These are phyloP conservation scores for Lerema accius DNA, from an alignment of 1,140 invertebrate genomes.

Conservation along the genomic window DNA sequence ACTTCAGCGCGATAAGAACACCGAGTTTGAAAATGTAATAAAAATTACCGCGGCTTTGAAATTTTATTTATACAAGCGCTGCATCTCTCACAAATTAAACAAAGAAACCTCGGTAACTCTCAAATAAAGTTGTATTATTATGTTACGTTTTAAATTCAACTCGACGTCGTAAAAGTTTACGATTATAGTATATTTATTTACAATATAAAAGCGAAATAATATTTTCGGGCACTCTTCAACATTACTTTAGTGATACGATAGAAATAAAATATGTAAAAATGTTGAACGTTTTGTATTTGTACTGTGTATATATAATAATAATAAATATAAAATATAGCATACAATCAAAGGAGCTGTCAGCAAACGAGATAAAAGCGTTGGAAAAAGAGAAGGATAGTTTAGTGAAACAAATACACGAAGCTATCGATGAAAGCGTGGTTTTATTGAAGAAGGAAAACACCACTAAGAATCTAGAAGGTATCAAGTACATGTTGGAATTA, in stretches of 20 bases:
- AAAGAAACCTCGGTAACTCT: neutral
- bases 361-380: constrained; percentile 39
- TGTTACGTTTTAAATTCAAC: neutral
- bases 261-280: neutral
- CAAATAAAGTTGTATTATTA: neutral
- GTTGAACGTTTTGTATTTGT: neutral
- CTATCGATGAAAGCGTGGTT: constrained; percentile 53
- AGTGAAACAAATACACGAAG: constrained; percentile 49
- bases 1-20: neutral
- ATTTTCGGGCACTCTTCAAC: too few relatives aligned
- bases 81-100: neutral
- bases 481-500: constrained; percentile 48
- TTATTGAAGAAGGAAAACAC: constrained; percentile 48
- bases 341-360: neutral
- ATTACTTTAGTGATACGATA: too few relatives aligned
- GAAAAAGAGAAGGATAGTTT: constrained; percentile 51
- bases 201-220: neutral
- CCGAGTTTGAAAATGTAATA: neutral
- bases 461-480: constrained; percentile 42
- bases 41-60: neutral
- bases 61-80: neutral
- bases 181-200: neutral
- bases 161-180: neutral
- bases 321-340: neutral
- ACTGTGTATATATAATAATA: neutral